Conservation (phyloP, 2,113 vertebrate genomes). For the Speoplatyrhinus poulsoni region DNA sequence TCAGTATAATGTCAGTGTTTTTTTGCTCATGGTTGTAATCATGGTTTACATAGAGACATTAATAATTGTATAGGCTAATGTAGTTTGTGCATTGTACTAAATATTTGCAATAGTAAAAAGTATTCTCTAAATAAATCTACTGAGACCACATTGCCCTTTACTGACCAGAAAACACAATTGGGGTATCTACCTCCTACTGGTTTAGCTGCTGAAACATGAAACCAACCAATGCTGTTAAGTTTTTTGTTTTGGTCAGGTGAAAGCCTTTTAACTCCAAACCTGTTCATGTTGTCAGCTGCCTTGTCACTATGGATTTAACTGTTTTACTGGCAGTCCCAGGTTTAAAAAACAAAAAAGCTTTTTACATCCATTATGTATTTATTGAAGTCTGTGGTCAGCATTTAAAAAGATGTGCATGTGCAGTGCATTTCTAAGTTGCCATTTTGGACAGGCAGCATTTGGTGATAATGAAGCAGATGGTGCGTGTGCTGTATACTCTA, state of each 20-base stretch:
- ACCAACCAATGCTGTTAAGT: not conserved
- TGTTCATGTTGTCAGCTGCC: not conserved
- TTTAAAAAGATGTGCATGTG: not conserved
- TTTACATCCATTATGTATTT: not conserved
- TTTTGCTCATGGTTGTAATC: no score
- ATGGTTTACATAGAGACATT: no score
- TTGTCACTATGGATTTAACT: no score
- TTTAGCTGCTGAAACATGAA: not conserved
- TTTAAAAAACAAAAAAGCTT: not conserved
- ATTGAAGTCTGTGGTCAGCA: not conserved
- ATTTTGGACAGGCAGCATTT: conserved; percentile 9
- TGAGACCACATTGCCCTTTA: not conserved
- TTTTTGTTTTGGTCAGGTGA: conserved; percentile 1
- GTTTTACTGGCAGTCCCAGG: no score
- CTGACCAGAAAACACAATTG: not conserved
- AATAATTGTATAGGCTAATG: not conserved
- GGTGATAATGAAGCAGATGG: conserved; percentile 60
- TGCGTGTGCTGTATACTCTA: conserved; percentile 54
- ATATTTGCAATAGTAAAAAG: not conserved
- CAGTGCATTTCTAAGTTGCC: not conserved
- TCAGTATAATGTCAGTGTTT: no score
- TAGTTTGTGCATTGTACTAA: not conserved
- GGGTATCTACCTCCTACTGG: not conserved
- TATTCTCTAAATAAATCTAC: not conserved
- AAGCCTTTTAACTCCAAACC: not conserved